phyloP scores from a whole-genome alignment of 2,888 invertebrate genomes.

The Andricus quercusramuli region DNA sequence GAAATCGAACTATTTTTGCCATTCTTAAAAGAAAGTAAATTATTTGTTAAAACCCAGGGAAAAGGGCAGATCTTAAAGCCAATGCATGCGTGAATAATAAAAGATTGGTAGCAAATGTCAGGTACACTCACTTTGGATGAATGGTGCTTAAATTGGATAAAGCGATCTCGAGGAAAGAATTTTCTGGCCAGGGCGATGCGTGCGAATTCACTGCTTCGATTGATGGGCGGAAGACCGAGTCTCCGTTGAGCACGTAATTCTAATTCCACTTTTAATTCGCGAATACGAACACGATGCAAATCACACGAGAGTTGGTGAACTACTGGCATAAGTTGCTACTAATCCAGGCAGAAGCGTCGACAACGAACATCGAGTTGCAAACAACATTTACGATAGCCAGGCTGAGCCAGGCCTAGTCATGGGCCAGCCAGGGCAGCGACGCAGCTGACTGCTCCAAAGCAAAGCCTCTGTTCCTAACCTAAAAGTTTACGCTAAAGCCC shows the following conservation, averaged over 20 bases:
- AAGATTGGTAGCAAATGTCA: slow-evolving; percentile 1
- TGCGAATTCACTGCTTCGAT: background rate
- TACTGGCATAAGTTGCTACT: background rate
- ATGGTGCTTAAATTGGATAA: slow-evolving; percentile 11
- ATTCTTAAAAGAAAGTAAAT: background rate
- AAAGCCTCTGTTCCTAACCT: background rate
- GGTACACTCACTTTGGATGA: background rate
- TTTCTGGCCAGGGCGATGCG: background rate
- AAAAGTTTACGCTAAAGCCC: background rate
- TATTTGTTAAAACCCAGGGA: background rate
- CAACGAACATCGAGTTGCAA: background rate
- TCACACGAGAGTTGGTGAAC: background rate
- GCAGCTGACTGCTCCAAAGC: background rate
- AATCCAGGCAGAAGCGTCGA: no score
- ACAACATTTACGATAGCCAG: background rate
- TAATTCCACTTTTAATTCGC: background rate
- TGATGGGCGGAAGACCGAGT: background rate
- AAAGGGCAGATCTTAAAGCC: background rate
- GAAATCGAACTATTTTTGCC: background rate
- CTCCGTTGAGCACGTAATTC: slow-evolving; percentile 4
- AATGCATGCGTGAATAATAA: background rate
- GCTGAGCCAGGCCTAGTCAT: no score
- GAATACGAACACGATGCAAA: background rate
- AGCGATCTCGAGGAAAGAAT: background rate
- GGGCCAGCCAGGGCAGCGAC: background rate